Evolutionary conservation across 2,888 invertebrate genomes (phyloP), one percentile per base, ranked within the genome.

Genomic region (Liopterus haemorrhoidalis): DNA sequence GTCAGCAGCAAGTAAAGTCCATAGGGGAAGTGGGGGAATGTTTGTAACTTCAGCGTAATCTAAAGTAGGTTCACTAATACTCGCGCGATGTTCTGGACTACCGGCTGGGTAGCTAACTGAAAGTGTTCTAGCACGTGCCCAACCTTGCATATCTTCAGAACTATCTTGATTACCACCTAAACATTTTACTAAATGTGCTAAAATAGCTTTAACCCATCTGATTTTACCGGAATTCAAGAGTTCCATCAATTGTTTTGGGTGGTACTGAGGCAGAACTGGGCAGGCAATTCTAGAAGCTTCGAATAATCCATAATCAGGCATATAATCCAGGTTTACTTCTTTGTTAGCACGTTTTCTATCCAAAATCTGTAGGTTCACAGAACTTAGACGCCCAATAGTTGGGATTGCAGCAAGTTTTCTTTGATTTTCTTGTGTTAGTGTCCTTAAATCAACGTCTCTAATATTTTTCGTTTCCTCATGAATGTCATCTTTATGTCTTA

Each of bases 241-340:
- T 63, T 99, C 99, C 89, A 99, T 96, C 22, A 99, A 72, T 61
- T 97, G 97, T 61, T 96, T 96, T 0, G 99, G 99, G 70, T 99
- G 99, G 66, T 99, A 99, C 61, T 99, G 99, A 0, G 99, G 99
- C 48, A 99, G 71, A 28, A 97, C 95, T 0, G 97, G 97, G 59
- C 94, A 97, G 1, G 96, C 95, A 63, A 96, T 88, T 50, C 95
- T 79, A 4, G 95, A 92, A 0, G 97, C 96, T 69, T 99, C 97
- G 68, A 99, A 99, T 39, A 99, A 69, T 0, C 93, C 93, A 61
- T 90, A 91, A 68, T 91, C 91, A 0, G 90, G 90, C 87, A 92
- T 87, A 63, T 90, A 89, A 64, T 90, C 88, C 49, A 82, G 66
- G 51, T 69, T 64, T 3, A 54, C 55, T 39, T 68, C 66, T 56